Conservation (phyloP, 2,888 invertebrate genomes). For the Drosophila mettleri region DNA sequence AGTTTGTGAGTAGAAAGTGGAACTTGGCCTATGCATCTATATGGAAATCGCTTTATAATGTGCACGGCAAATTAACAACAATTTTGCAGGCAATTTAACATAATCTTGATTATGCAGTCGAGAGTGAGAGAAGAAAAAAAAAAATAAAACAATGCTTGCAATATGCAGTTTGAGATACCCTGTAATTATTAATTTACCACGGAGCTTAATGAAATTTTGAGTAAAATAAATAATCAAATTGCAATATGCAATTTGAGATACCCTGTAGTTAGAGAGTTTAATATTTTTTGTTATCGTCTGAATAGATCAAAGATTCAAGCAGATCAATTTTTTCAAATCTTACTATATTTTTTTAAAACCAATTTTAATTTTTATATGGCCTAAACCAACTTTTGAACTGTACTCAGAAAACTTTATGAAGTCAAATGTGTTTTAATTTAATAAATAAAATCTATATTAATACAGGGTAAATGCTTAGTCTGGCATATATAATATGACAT, state of each 20-base stretch:
- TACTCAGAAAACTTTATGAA: not conserved
- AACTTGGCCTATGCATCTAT: conserved; percentile 66
- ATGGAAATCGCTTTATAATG: conserved; percentile 74
- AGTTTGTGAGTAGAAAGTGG: conserved; percentile 67
- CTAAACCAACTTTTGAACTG: not conserved
- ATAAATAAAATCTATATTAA: not conserved
- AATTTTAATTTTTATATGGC: no score
- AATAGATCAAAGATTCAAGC: not conserved
- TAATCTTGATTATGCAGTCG: conserved; percentile 69
- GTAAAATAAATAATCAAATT: not conserved
- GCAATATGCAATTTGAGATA: not conserved
- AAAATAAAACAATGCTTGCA: conserved; percentile 19
- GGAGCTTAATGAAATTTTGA: not conserved
- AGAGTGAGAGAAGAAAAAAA: conserved; percentile 23
- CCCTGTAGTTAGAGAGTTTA: not conserved
- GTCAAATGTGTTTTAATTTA: no score
- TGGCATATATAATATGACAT: no score
- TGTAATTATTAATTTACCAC: not conserved
- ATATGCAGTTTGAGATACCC: conserved; percentile 49
- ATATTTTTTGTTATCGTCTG: no score
- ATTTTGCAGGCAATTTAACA: conserved; percentile 79
- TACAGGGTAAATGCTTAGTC: not conserved
- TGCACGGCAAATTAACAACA: conserved; percentile 74
- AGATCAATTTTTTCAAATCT: no score
- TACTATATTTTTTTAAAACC: no score